Percentiles rank a stretch among this genome's conserved stretches.
Conservation (phyloP, 2,113 vertebrate species). For the Microcebus jonahi region DNA sequence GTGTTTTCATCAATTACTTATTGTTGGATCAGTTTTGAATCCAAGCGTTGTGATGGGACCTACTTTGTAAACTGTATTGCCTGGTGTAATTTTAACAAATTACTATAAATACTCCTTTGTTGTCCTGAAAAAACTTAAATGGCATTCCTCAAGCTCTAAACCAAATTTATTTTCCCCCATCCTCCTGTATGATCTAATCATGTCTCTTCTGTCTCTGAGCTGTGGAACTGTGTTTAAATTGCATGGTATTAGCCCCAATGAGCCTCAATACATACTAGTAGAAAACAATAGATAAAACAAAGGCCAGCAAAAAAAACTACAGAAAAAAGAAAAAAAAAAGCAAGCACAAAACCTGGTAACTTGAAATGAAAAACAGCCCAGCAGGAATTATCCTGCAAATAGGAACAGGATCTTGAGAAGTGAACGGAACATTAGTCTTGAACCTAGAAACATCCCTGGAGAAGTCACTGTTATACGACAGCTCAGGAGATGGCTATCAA, state of each 20-base stretch:
- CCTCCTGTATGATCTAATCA: not conserved
- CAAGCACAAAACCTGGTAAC: not conserved
- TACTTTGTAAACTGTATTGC: not conserved
- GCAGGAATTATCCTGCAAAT: not conserved
- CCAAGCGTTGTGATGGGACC: not conserved
- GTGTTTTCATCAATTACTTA: not conserved
- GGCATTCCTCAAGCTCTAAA: not conserved
- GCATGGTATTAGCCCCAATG: not conserved
- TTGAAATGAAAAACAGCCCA: not conserved
- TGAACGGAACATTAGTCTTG: slow-evolving; percentile 19
- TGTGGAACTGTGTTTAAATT: not conserved
- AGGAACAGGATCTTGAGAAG: not conserved
- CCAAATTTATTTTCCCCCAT: not conserved
- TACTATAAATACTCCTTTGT: not conserved
- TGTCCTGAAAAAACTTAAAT: slow-evolving; percentile 11
- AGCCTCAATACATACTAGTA: not conserved
- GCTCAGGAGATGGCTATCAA: not conserved
- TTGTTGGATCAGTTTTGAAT: not conserved
- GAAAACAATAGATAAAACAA: slow-evolving; percentile 33
- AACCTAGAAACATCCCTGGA: slow-evolving; percentile 24
- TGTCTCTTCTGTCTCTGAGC: not conserved
- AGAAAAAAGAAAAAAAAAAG: not conserved
- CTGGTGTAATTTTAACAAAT: slow-evolving; percentile 10
- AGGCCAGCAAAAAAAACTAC: not conserved
- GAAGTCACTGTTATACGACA: not conserved